Conservation (phyloP, 1,140 invertebrate genomes). For the Lordiphosa clarofinis region DNA sequence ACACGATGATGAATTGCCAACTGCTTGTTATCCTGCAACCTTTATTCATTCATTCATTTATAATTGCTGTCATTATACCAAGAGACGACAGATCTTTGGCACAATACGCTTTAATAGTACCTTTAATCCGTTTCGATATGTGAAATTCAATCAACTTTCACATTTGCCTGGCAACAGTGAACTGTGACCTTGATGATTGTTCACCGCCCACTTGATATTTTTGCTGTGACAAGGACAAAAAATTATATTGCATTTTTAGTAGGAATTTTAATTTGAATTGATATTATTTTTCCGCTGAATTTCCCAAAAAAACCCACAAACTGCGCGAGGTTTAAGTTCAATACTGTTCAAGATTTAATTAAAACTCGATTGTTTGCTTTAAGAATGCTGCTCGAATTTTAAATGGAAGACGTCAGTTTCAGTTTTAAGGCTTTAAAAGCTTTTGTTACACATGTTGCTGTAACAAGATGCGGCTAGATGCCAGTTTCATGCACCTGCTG, state of each 20-base stretch:
- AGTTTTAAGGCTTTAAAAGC: constrained; percentile 12
- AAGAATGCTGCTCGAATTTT: constrained; percentile 19
- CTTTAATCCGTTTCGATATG: not conserved
- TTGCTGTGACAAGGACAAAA: constrained; percentile 9
- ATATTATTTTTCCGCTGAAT: constrained; percentile 52
- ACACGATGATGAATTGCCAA: constrained; percentile 64
- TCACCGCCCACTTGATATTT: too few relatives aligned
- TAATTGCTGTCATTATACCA: constrained; percentile 76
- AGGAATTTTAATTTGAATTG: constrained; percentile 39
- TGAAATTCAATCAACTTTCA: constrained; percentile 26
- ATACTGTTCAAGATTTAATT: constrained; percentile 38
- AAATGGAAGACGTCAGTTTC: constrained; percentile 4
- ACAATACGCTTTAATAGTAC: too few relatives aligned
- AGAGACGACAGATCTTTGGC: constrained; percentile 11
- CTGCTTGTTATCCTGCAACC: constrained; percentile 9
- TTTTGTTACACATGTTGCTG: constrained; percentile 26
- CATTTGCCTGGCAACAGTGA: too few relatives aligned
- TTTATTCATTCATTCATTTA: constrained; percentile 67
- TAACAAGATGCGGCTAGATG: constrained; percentile 13
- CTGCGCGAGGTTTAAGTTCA: not conserved
- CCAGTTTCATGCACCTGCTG: constrained; percentile 4
- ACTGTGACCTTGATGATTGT: constrained; percentile 26
- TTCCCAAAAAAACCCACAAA: constrained; percentile 16
- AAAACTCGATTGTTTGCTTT: constrained; percentile 28
- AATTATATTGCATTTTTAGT: constrained; percentile 29